Base-by-base conservation (phyloP, 1,140 invertebrate species). In the Neodiprion pinetum region DNA sequence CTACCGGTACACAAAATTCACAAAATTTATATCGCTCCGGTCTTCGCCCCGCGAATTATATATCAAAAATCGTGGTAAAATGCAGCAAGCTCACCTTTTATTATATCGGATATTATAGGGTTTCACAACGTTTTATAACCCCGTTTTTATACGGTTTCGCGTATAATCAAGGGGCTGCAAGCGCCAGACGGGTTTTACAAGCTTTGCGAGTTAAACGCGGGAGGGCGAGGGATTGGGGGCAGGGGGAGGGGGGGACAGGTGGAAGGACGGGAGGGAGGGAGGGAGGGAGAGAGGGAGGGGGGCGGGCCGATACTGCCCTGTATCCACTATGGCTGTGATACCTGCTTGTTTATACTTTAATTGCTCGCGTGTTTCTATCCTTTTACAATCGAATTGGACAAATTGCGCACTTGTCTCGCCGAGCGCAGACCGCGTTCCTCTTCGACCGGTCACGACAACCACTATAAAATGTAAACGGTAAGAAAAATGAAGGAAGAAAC, bases 191-290 rank as follows among this genome's bases (percentile, higher is more conserved):
- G 12, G 14, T 74, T 65, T 49, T 47, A 67, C 12, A 71, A 21
- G 77, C 72, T 71, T 75, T 74, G 76, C 72, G 77, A 78, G 75
- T 23, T n/a, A 70, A 72, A 48, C 71, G 48, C 53, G 71, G 65
- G 28, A 47, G 72, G 48, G 67, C 17, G 48, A 23, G 9, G 28
- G 14, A 7, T 21, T 21, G 17, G 23, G 17, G 21, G 28, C 7
- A 17, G 21, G 21, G 48, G 76, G 72, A 78, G 76, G 73, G 69
- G 71, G 71, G 74, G 40, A 49, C 10, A 70, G 28, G 48, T 7
- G 9, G 28, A 4, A 7, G 23, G 17, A 9, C 23, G 47, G 8
- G 21, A 49, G 48, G 76, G 72, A 78, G 40, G 28, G 48, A 23
- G 9, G 28, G 14, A 7, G 23, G 17, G 21, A 67, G 47, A 17